A percentile compares a stretch with the other conserved stretches of the same genome.
Evolutionary conservation across 92 coral and sea anemone species (phyloP).

Genomic region (Epizoanthus stellaris): DNA sequence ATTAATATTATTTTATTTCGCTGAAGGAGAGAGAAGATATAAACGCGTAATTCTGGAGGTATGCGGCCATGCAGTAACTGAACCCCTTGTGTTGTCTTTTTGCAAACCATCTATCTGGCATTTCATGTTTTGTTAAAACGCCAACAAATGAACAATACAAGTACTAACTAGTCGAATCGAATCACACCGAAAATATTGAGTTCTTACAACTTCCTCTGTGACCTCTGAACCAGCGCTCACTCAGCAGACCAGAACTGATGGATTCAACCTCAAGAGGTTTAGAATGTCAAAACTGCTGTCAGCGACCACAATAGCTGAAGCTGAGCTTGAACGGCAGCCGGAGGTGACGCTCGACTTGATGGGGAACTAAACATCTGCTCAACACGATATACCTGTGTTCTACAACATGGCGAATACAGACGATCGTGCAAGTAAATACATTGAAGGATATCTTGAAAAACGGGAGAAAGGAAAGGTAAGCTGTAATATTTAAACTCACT

Average conservation of each 20-base stretch:
- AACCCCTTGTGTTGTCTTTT: too few relatives aligned
- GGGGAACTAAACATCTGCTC: background rate
- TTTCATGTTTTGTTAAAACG: too few relatives aligned
- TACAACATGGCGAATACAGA: constrained; percentile 50
- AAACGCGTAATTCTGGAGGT: too few relatives aligned
- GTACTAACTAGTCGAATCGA: too few relatives aligned
- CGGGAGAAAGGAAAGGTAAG: constrained; percentile 71
- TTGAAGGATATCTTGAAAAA: constrained; percentile 78
- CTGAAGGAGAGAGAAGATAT: too few relatives aligned
- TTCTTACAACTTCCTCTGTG: constrained; percentile 3
- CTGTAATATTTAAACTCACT: background rate
- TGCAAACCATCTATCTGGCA: too few relatives aligned
- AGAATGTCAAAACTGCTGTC: constrained; percentile 12
- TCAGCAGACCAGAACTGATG: constrained; percentile 26
- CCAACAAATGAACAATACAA: too few relatives aligned
- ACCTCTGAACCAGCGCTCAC: background rate
- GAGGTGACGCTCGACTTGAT: background rate
- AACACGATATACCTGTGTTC: background rate
- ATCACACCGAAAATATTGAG: too few relatives aligned
- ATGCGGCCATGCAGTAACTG: too few relatives aligned
- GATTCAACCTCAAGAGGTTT: constrained; percentile 25
- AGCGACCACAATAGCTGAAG: constrained; percentile 7
- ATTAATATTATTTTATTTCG: too few relatives aligned
- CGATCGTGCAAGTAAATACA: constrained; percentile 59
- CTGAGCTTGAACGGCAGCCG: background rate